Evolutionary conservation across 2,888 invertebrate genomes (phyloP).

Genomic region (Lysandra bellargus): DNA sequence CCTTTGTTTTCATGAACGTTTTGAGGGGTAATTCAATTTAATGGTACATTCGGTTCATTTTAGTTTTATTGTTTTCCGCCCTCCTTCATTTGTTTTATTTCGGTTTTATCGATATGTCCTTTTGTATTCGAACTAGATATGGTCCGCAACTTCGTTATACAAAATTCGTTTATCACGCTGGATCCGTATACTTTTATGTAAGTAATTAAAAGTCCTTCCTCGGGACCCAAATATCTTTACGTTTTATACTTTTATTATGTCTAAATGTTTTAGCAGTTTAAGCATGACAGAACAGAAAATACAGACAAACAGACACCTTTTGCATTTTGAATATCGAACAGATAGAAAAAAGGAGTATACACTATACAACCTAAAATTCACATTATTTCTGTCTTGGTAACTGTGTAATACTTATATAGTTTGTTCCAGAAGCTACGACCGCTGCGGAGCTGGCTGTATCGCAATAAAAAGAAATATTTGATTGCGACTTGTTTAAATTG

Average conservation of each 20-base stretch:
- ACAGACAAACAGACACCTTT: too few species aligned
- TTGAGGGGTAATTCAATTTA: conserved; percentile 14
- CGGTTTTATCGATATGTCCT: background rate
- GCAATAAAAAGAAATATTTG: conserved; percentile 40
- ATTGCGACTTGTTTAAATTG: conserved; percentile 39
- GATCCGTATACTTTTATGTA: background rate
- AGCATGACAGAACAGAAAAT: too few species aligned
- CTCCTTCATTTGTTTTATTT: conserved; percentile 14
- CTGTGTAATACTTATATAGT: background rate
- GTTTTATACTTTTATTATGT: background rate
- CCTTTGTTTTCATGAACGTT: conserved; percentile 8
- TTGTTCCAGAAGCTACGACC: background rate
- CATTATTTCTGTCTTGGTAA: background rate
- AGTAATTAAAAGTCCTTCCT: background rate
- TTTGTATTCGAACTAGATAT: background rate
- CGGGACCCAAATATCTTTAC: too few species aligned
- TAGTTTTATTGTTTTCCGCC: conserved; percentile 16
- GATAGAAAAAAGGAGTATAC: background rate
- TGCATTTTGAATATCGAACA: background rate
- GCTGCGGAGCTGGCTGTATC: conserved; percentile 30
- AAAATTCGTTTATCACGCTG: background rate
- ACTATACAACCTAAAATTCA: background rate
- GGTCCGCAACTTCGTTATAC: background rate
- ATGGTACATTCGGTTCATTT: conserved; percentile 6
- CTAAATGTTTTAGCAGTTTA: too few species aligned